phyloP scores from a whole-genome alignment of 2,113 vertebrate species.

The Lasiurus cinereus region DNA sequence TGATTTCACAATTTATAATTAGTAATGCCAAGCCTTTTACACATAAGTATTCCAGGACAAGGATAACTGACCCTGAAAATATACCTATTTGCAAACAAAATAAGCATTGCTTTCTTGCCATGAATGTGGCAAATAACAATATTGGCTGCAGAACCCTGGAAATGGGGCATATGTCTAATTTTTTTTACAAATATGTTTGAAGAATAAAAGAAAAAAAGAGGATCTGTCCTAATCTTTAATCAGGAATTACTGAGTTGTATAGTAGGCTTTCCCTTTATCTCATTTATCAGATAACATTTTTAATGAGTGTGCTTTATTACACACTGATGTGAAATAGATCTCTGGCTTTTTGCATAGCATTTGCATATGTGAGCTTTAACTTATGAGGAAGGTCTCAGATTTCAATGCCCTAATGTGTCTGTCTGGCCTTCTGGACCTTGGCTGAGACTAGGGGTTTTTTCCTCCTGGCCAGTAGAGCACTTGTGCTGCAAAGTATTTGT shows the following conservation, averaged over 20 bases:
- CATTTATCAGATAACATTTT: neutral
- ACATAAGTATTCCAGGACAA: neutral
- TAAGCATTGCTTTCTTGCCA: neutral
- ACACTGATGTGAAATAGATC: neutral
- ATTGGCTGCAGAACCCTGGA: neutral
- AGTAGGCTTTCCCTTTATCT: neutral
- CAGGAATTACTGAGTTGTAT: neutral
- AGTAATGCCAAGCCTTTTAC: neutral
- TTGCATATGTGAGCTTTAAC: neutral
- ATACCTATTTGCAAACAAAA: neutral
- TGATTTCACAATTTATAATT: neutral
- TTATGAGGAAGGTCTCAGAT: neutral
- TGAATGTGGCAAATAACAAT: neutral
- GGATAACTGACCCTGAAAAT: neutral
- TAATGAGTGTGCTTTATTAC: neutral
- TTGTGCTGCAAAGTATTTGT: neutral
- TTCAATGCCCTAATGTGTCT: neutral
- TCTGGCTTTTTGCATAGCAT: neutral
- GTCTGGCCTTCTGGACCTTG: neutral
- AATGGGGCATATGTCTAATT: neutral
- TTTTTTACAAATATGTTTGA: neutral
- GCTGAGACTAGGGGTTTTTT: neutral
- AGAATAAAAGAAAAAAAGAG: neutral
- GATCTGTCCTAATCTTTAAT: neutral
- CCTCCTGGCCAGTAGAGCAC: neutral